phyloP scores from a whole-genome alignment of 2,888 invertebrate genomes.

The Rhynchonema sp. region DNA sequence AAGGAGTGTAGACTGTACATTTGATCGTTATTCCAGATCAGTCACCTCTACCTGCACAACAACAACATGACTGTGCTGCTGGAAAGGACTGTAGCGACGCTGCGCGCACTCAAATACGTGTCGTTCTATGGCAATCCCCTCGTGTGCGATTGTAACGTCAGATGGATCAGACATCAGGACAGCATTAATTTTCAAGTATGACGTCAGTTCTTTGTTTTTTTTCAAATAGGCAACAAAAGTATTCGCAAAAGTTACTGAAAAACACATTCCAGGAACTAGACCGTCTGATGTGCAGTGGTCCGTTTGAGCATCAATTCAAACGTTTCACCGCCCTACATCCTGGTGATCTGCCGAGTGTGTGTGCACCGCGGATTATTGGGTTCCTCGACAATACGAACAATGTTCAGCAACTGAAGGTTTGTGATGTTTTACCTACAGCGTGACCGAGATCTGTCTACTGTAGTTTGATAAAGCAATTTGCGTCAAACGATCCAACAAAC shows the following conservation, averaged over 20 bases:
- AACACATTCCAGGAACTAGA: background rate
- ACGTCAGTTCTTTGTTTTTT: too few species aligned
- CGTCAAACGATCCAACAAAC: too few species aligned
- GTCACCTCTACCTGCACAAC: constrained; percentile 29
- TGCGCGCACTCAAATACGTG: constrained; percentile 25
- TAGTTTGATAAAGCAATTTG: too few species aligned
- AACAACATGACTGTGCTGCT: constrained; percentile 28
- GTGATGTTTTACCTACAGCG: too few species aligned
- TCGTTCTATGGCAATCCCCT: constrained; percentile 32
- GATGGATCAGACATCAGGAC: constrained; percentile 14
- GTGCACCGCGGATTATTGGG: constrained; percentile 12
- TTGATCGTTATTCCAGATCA: too few species aligned
- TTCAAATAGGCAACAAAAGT: too few species aligned
- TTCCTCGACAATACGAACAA: too few species aligned
- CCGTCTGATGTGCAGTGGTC: constrained; percentile 25
- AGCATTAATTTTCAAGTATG: background rate
- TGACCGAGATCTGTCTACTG: too few species aligned
- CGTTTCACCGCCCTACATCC: constrained; percentile 17
- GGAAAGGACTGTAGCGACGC: constrained; percentile 18
- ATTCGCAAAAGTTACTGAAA: too few species aligned
- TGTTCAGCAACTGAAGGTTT: too few species aligned
- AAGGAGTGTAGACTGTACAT: too few species aligned
- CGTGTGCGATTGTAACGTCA: constrained; percentile 33
- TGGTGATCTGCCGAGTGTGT: constrained; percentile 14
- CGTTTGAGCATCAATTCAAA: constrained; percentile 15